phyloP scores from a whole-genome alignment of 2,888 invertebrate genomes.

The Allolobophora icterica region DNA sequence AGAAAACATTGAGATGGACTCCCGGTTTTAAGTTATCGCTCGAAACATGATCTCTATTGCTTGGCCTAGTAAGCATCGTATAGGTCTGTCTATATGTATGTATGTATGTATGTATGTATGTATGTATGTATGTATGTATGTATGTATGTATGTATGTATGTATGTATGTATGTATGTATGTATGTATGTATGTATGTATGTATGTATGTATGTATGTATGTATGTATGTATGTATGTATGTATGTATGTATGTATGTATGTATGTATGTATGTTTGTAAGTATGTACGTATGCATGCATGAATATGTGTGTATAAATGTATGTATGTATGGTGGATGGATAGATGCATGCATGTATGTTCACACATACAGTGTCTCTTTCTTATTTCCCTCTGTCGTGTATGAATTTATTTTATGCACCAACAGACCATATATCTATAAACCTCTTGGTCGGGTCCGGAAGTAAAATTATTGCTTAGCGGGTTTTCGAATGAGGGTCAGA shows the following conservation, averaged over 20 bases:
- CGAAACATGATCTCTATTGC: too few species aligned
- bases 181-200: background rate
- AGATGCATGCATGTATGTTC: background rate
- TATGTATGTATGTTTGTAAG: background rate
- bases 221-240: background rate
- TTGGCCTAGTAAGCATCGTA: too few species aligned
- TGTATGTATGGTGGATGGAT: background rate
- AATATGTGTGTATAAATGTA: background rate
- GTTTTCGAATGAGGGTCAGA: background rate
- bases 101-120: conserved; percentile 13
- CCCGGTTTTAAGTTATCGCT: too few species aligned
- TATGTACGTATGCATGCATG: background rate
- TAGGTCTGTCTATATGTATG: too few species aligned
- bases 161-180: conserved; percentile 5
- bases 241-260: background rate
- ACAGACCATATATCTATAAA: too few species aligned
- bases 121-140: background rate
- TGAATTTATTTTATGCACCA: too few species aligned
- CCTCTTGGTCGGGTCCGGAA: background rate
- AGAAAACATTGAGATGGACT: too few species aligned
- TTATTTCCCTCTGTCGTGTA: too few species aligned
- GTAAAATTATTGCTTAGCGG: background rate
- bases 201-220: background rate
- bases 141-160: background rate
- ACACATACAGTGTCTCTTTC: too few species aligned